Evolutionary conservation across 1,140 invertebrate genomes (phyloP), one percentile per base, ranked within the genome.

Genomic region (Eumeta japonica): DNA sequence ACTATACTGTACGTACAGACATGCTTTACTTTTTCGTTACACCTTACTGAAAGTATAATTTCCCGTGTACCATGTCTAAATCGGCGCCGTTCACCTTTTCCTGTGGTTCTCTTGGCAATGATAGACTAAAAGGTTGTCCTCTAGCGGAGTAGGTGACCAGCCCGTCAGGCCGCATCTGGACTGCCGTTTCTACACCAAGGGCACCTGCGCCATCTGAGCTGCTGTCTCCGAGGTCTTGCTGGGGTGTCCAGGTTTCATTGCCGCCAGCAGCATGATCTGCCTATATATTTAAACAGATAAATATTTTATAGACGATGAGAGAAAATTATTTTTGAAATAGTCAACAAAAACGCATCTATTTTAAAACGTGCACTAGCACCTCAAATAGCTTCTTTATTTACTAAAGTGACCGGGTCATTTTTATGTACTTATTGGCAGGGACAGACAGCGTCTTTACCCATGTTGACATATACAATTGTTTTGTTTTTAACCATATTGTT

Each of bases 41-140:
- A 7, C 5, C 20, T 5, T 24, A 24, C 20, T 24, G n/a, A 7
- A 24, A 35, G 15, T 58, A 61, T 57, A 65, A 59, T 58, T 36
- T 58, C 63, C 67, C 63, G 51, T 41, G 49, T 45, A 49, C 43
- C 14, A 4, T n/a, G n/a, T n/a, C 4, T 24, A 10, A 37, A 19
- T 46, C 37, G 41, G 54, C 1, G 55, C 41, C 3, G 65, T 62
- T 53, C 78, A 65, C 68, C 49, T 61, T 60, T 16, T 68, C 68
- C 32, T 78, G 77, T 14, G 79, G 77, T 44, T 86, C 85, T 36
- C 85, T 66, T 1, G 86, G 85, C 35, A 88, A 64, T 0, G 85
- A 86, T 1, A 88, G 65, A 45, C 84, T 85, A 71, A 90, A 90
- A 12, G 88, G 80, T 52, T 86, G 83, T 1, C 79, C 75, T 9